Conservation (phyloP, 1,140 invertebrate species). For the Lysiphlebus fabarum region DNA sequence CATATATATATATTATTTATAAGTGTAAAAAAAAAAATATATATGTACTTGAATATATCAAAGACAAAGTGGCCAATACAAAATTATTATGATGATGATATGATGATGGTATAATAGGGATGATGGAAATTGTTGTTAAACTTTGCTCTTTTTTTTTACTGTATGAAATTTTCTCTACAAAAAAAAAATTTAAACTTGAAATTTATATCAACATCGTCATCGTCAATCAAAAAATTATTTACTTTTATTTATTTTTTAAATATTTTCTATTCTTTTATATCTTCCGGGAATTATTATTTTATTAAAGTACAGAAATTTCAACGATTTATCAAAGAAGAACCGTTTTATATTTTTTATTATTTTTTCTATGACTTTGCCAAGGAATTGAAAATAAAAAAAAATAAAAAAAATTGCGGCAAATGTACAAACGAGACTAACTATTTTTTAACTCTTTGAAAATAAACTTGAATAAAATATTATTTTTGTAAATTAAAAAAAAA, state of each 20-base stretch:
- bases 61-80: neutral
- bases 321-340: conserved; percentile 17
- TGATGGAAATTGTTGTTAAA: too few species aligned
- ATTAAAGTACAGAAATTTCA: conserved; percentile 1
- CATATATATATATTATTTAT: too few species aligned
- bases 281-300: neutral
- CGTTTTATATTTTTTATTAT: too few species aligned
- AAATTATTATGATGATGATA: neutral
- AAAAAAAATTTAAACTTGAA: too few species aligned
- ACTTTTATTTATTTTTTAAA: neutral
- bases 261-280: conserved; percentile 1
- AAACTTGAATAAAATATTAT: conserved; percentile 23
- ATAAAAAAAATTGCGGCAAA: conserved; percentile 3
- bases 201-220: too few species aligned
- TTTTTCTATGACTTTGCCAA: too few species aligned
- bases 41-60: too few species aligned
- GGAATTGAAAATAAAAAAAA: too few species aligned
- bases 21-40: too few species aligned
- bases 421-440: conserved; percentile 16
- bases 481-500: too few species aligned
- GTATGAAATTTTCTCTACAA: too few species aligned
- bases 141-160: too few species aligned
- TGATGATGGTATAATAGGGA: neutral
- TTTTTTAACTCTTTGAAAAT: conserved; percentile 18
- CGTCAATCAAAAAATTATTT: conserved; percentile 10